Conservation (phyloP, 2,888 invertebrate genomes). For the Idaea aversata region DNA sequence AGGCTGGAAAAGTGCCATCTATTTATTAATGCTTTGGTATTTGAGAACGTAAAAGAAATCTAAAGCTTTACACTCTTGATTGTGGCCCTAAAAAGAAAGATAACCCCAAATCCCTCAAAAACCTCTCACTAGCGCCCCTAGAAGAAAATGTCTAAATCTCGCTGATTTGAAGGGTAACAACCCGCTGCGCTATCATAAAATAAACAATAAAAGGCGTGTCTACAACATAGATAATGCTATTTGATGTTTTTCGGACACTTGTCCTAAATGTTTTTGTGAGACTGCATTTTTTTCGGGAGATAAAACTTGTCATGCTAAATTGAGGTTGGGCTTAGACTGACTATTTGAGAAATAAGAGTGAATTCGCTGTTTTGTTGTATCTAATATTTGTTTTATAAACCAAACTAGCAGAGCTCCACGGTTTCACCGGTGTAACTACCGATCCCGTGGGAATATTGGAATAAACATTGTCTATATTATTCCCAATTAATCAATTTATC, state of each 20-base stretch:
- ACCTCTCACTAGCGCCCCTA: background rate
- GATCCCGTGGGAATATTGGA: no score
- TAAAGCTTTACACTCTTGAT: background rate
- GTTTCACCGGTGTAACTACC: no score
- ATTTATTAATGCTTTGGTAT: background rate
- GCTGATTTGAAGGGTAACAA: background rate
- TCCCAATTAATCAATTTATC: no score
- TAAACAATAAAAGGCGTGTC: background rate
- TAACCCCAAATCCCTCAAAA: background rate
- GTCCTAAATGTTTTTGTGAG: background rate
- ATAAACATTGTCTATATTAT: no score
- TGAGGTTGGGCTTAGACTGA: background rate
- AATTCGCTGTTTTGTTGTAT: no score
- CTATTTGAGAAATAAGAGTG: no score
- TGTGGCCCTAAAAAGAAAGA: background rate
- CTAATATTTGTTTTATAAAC: no score
- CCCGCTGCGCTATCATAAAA: background rate
- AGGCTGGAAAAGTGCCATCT: no score
- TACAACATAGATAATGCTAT: background rate
- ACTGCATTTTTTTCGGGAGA: background rate
- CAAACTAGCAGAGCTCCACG: no score
- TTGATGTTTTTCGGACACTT: background rate
- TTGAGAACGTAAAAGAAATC: background rate
- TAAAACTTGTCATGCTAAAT: background rate
- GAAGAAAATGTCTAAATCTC: background rate